Conservation (phyloP, 2,797 vertebrate genomes). For the Trachops cirrhosus region DNA sequence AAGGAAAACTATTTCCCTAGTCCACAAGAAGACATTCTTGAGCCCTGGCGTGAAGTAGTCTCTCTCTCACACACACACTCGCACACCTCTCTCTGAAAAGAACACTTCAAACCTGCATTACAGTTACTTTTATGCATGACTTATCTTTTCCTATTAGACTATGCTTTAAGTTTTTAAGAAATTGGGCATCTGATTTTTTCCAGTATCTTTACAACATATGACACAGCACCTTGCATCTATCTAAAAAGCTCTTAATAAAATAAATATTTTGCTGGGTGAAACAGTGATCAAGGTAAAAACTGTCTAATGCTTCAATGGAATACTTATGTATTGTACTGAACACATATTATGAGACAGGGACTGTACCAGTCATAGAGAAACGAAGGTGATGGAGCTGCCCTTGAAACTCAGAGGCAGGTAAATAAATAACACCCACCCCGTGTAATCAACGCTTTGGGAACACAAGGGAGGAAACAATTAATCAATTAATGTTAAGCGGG, state of each 20-base stretch:
- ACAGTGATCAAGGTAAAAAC: neutral
- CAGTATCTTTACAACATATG: neutral
- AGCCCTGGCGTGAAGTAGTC: neutral
- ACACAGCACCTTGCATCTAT: neutral
- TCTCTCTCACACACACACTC: neutral
- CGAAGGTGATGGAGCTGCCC: constrained; percentile 4
- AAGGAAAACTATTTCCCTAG: constrained; percentile 15
- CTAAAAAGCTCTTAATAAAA: neutral
- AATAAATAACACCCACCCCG: neutral
- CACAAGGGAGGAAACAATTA: constrained; percentile 48
- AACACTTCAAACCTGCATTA: neutral
- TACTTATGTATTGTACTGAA: constrained; percentile 37
- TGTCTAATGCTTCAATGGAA: neutral
- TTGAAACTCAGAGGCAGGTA: constrained; percentile 19
- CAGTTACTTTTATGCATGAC: neutral
- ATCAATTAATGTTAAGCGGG: constrained; percentile 23
- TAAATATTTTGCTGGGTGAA: constrained; percentile 36
- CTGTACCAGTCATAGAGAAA: neutral
- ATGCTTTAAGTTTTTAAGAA: constrained; percentile 2
- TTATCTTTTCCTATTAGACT: neutral
- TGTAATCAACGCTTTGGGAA: constrained; percentile 22
- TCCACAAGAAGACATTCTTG: neutral
- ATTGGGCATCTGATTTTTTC: neutral
- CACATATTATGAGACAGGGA: neutral
- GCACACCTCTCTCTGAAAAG: neutral